phyloP scores from a whole-genome alignment of 2,797 vertebrate species.

The Periparus ater region DNA sequence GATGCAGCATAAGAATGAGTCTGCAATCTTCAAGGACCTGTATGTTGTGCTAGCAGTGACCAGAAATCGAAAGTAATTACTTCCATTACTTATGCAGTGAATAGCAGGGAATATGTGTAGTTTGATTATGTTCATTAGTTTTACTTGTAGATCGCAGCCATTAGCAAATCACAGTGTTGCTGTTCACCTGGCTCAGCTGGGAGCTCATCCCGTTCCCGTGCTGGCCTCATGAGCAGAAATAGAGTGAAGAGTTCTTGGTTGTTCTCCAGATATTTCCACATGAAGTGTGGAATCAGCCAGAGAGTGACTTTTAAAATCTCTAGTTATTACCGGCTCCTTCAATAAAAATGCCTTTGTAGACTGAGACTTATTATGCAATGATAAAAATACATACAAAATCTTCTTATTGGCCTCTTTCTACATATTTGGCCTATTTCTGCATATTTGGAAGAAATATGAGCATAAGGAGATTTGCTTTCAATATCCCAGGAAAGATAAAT shows the following conservation, averaged over 20 bases:
- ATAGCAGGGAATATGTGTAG: neutral
- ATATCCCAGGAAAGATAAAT: neutral
- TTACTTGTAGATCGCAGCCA: neutral
- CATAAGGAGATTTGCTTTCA: neutral
- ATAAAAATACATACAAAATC: neutral
- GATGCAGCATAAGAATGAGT: slow-evolving; percentile 59
- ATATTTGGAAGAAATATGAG: neutral
- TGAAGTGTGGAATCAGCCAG: neutral
- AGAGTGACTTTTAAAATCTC: neutral
- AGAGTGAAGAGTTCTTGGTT: neutral
- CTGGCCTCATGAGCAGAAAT: neutral
- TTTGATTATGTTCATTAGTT: slow-evolving; percentile 24
- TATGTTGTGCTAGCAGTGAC: slow-evolving; percentile 37
- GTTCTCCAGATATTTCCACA: neutral
- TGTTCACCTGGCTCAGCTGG: neutral
- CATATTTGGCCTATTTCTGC: neutral
- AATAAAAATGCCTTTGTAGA: neutral
- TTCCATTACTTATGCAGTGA: slow-evolving; percentile 15
- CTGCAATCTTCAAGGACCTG: slow-evolving; percentile 46
- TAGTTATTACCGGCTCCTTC: neutral
- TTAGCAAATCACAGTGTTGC: neutral
- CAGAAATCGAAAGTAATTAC: slow-evolving; percentile 46
- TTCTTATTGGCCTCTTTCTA: neutral
- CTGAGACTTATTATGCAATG: neutral
- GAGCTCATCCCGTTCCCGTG: neutral